phyloP scores from a whole-genome alignment of 2,888 invertebrate species.

The Heliconius cydno region DNA sequence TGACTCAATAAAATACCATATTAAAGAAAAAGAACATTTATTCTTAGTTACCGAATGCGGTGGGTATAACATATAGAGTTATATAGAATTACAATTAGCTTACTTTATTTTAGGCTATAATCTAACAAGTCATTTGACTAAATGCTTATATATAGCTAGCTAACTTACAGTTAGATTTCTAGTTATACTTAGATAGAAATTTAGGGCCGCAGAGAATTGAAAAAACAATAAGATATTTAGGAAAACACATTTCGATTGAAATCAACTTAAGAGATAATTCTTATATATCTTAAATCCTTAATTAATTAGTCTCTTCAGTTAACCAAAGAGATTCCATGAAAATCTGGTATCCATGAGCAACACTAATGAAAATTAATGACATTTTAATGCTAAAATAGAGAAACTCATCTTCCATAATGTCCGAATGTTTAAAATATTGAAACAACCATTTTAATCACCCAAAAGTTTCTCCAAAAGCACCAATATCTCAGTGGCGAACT shows the following conservation, averaged over 20 bases:
- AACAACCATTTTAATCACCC: constrained; percentile 32
- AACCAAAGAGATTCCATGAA: neutral
- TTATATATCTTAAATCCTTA: neutral
- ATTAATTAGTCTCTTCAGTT: neutral
- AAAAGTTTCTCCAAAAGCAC: constrained; percentile 76
- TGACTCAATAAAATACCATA: constrained; percentile 30
- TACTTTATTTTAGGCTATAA: constrained; percentile 12
- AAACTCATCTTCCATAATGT: neutral
- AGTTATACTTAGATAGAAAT: neutral
- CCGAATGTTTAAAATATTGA: neutral
- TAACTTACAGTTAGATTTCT: neutral
- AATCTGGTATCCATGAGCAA: neutral
- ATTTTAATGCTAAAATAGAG: neutral
- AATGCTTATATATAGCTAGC: constrained; percentile 31
- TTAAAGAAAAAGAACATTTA: constrained; percentile 37
- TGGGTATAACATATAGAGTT: constrained; percentile 32
- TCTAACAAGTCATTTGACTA: constrained; percentile 21
- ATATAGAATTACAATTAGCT: constrained; percentile 3
- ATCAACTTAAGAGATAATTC: neutral
- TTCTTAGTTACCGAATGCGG: constrained; percentile 38
- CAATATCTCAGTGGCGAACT: constrained; percentile 85
- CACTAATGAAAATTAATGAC: neutral
- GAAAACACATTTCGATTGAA: neutral
- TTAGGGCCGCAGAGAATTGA: neutral
- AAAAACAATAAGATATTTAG: neutral